phyloP scores from a whole-genome alignment of 2,888 invertebrate species.

The Aphidius colemani region DNA sequence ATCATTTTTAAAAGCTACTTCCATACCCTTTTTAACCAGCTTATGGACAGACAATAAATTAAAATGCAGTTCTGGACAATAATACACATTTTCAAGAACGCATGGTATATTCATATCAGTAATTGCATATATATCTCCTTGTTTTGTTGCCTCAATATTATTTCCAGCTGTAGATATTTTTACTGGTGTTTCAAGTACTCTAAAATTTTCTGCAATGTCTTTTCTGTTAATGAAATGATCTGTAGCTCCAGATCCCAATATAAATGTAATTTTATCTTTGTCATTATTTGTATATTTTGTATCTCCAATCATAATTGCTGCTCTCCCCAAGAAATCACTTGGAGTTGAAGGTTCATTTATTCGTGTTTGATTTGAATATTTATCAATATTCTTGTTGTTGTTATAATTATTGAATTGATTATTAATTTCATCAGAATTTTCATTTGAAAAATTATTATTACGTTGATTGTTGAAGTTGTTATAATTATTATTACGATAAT shows the following conservation, averaged over 20 bases:
- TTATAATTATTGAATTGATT: too few relatives aligned
- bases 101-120: conserved; percentile 37
- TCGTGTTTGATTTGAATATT: too few relatives aligned
- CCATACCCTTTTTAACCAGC: conserved; percentile 13
- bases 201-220: conserved; percentile 20
- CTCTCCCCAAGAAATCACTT: too few relatives aligned
- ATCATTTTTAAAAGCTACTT: not conserved
- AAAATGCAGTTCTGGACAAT: conserved; percentile 34
- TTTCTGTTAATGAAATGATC: conserved; percentile 31
- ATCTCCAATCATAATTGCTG: too few relatives aligned
- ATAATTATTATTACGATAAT: too few relatives aligned
- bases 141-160: conserved; percentile 44
- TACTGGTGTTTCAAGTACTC: conserved; percentile 25
- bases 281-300: too few relatives aligned
- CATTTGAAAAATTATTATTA: conserved; percentile 39
- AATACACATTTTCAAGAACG: conserved; percentile 39
- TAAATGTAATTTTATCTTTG: conserved; percentile 4
- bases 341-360: too few relatives aligned
- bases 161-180: conserved; percentile 44
- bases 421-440: too few relatives aligned
- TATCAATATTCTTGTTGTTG: too few relatives aligned
- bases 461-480: too few relatives aligned
- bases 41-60: conserved; percentile 5
- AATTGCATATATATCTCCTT: conserved; percentile 40
- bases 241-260: conserved; percentile 35